Conservation (phyloP, 2,888 invertebrate species). For the Xiphydria camelus region DNA sequence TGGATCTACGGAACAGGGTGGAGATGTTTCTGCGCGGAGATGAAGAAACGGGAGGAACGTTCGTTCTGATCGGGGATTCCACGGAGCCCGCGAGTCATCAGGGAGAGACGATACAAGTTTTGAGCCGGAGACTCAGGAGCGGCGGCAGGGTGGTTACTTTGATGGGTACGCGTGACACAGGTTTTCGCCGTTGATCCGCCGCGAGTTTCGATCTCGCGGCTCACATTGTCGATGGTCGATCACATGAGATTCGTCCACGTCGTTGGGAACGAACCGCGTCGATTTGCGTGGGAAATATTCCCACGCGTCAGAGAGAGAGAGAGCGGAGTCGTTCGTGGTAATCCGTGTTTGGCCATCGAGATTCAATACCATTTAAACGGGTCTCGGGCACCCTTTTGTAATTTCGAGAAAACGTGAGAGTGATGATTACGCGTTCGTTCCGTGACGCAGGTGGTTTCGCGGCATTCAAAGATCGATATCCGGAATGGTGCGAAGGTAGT, state of each 20-base stretch:
- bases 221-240: too few relatives aligned
- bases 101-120: conserved; percentile 53
- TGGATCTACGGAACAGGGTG: conserved; percentile 79
- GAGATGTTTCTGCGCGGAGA: conserved; percentile 46
- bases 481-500: conserved; percentile 88
- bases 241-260: too few relatives aligned
- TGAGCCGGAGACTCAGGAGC: conserved; percentile 45
- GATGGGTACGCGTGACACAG: conserved; percentile 39
- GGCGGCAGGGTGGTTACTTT: conserved; percentile 50
- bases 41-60: conserved; percentile 42
- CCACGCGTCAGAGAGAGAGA: too few relatives aligned
- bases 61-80: conserved; percentile 51
- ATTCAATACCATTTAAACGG: too few relatives aligned
- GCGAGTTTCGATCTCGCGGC: conserved; percentile 24
- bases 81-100: conserved; percentile 52
- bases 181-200: not conserved
- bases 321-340: too few relatives aligned
- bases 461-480: conserved; percentile 81
- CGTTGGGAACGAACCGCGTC: too few relatives aligned
- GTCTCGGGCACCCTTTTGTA: too few relatives aligned
- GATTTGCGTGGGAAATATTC: too few relatives aligned
- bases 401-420: too few relatives aligned
- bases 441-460: conserved; percentile 87
- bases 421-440: too few relatives aligned
- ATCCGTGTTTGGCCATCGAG: too few relatives aligned